Percentiles rank a stretch among this genome's conserved stretches.
Conservation (phyloP, 2,888 invertebrate genomes). For the Pyrochroa serraticornis region DNA sequence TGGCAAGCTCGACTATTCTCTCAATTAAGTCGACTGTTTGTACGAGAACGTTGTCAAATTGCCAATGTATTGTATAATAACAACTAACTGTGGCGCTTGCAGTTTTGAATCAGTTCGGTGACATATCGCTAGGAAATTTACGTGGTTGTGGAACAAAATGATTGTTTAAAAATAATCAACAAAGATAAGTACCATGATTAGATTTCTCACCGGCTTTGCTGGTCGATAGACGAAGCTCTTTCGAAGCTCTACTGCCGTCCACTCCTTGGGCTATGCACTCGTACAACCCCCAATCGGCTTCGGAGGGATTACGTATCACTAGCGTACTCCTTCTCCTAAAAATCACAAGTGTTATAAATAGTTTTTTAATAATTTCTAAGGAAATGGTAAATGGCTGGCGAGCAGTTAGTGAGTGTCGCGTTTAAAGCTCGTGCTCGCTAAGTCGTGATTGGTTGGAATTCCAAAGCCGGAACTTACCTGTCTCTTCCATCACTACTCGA, state of each 20-base stretch:
- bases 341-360: slow-evolving; percentile 33
- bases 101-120: background rate
- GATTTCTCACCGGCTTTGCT: slow-evolving; percentile 60
- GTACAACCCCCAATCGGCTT: slow-evolving; percentile 78
- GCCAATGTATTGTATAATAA: slow-evolving; percentile 41
- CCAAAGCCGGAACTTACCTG: slow-evolving; percentile 29
- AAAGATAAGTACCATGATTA: slow-evolving; percentile 47
- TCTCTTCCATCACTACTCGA: slow-evolving; percentile 34
- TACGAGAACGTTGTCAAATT: slow-evolving; percentile 29
- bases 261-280: slow-evolving; percentile 81
- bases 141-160: too few species aligned
- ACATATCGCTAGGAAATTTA: background rate
- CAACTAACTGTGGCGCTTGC: background rate
- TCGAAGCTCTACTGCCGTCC: slow-evolving; percentile 60
- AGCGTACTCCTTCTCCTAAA: slow-evolving; percentile 83
- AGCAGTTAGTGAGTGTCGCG: background rate
- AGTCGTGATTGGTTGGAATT: too few species aligned
- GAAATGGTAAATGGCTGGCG: background rate
- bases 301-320: slow-evolving; percentile 75
- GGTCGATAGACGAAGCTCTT: slow-evolving; percentile 48
- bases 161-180: background rate
- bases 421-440: too few species aligned
- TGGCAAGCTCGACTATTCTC: too few species aligned
- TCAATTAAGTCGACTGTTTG: too few species aligned
- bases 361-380: too few species aligned